Evolutionary conservation across 2,888 invertebrate genomes (phyloP).

Genomic region (Machimus atricapillus): DNA sequence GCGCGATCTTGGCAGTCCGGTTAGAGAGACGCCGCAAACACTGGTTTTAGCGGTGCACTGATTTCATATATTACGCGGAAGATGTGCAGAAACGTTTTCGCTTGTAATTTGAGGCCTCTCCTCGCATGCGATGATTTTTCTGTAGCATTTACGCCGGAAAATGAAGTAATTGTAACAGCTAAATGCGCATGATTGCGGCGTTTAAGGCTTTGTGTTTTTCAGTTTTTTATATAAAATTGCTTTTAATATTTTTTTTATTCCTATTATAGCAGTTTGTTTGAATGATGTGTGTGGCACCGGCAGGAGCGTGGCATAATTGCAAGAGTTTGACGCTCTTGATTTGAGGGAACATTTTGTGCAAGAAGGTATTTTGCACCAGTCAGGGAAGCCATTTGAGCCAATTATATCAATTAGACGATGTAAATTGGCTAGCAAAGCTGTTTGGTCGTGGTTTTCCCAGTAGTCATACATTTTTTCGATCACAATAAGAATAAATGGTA

Average conservation of each 20-base stretch:
- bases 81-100: slow-evolving; percentile 23
- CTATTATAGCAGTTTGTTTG: background rate
- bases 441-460: background rate
- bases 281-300: background rate
- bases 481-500: background rate
- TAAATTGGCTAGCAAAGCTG: background rate
- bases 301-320: background rate
- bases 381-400: background rate
- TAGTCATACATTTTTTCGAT: background rate
- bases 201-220: background rate
- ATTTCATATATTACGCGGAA: slow-evolving; percentile 28
- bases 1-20: slow-evolving; percentile 15
- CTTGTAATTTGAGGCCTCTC: slow-evolving; percentile 21
- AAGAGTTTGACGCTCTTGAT: background rate
- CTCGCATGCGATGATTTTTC: slow-evolving; percentile 23
- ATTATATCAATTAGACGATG: background rate
- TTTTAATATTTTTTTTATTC: background rate
- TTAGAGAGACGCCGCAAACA: background rate
- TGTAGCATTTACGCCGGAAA: background rate
- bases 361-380: background rate
- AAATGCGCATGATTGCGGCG: background rate
- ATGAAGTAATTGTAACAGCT: slow-evolving; percentile 20
- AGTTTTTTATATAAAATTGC: background rate
- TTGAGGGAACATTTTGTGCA: background rate
- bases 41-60: slow-evolving; percentile 25